Base-by-base conservation (phyloP, 2,797 vertebrate genomes). In the Bradypodion ventrale region DNA sequence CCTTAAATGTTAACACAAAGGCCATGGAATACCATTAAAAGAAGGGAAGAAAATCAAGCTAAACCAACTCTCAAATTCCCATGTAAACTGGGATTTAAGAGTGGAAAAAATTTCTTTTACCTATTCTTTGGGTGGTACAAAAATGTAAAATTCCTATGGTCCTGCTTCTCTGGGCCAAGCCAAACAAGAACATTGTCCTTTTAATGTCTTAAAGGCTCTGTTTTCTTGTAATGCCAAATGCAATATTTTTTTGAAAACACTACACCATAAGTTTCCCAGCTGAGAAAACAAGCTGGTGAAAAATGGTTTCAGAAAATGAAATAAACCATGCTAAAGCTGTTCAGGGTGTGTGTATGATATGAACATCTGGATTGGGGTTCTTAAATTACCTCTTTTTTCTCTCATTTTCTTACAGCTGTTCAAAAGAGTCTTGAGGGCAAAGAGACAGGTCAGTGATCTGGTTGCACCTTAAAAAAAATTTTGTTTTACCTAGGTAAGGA, bases 281-380 rank as follows among this genome's bases (percentile, higher is more conserved):
- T 97, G 96, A 96, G 96, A 96, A 97, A 97, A 97, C 95, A 97
- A 94, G 94, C 95, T 95, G 94, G 96, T 96, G 96, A 97, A 96
- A 97, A 97, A 97, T 96, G 95, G 95, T 93, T 95, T 96, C 95
- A 96, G 95, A 96, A 97, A 96, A 96, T 44, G 96, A 96, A 96
- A 96, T 95, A 96, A 96, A 96, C 96, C 95, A 93, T 95, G 96
- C 95, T 95, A 96, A 97, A 97, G 95, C 95, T 95, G 92, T 95
- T 96, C 95, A 95, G 96, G 94, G 96, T 95, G 95, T 95, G 92
- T 94, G 92, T 95, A 96, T 95, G 94, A 95, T 96, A 94, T 84
- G 94, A 96, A 96, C 96, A 97, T 97, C 96, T 97, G 96, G 96
- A 95, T 94, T 69, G 91, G 92, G 92, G 92, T 93, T 94, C 93